Conservation (phyloP, 2,113 vertebrate species). For the Dipodomys ordii region DNA sequence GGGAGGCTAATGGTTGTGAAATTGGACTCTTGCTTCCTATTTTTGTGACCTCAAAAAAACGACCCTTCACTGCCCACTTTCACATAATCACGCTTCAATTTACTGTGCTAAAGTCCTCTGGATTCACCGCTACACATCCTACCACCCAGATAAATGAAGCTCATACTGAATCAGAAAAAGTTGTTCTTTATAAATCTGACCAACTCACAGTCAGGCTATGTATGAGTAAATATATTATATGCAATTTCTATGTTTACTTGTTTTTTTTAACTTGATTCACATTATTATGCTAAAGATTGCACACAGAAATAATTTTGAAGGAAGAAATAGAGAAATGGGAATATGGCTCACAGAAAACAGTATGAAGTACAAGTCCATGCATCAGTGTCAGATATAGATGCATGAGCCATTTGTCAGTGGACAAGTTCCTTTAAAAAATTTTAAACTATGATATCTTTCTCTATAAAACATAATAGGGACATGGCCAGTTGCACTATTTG, state of each 20-base stretch:
- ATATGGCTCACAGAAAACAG: not conserved
- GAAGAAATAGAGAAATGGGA: not conserved
- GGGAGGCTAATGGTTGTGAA: not conserved
- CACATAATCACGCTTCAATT: not conserved
- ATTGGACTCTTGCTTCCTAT: not conserved
- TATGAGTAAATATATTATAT: not conserved
- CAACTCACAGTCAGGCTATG: too few relatives aligned
- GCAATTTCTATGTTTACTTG: not conserved
- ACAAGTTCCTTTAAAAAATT: constrained; percentile 38
- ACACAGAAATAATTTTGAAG: not conserved
- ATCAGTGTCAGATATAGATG: not conserved
- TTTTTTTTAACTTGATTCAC: not conserved
- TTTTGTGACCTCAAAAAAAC: not conserved
- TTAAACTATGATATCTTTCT: constrained; percentile 11
- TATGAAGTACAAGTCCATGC: not conserved
- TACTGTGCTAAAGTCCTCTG: rapidly evolving
- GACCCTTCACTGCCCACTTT: not conserved
- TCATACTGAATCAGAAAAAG: not conserved
- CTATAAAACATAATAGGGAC: constrained; percentile 29
- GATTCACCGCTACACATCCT: not conserved
- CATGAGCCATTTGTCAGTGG: constrained; percentile 19
- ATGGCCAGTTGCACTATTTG: not conserved
- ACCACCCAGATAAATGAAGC: not conserved
- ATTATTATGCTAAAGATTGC: not conserved
- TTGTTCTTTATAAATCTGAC: not conserved